Conservation (phyloP, 2,113 vertebrate genomes). For the Microcebus griseorufus region DNA sequence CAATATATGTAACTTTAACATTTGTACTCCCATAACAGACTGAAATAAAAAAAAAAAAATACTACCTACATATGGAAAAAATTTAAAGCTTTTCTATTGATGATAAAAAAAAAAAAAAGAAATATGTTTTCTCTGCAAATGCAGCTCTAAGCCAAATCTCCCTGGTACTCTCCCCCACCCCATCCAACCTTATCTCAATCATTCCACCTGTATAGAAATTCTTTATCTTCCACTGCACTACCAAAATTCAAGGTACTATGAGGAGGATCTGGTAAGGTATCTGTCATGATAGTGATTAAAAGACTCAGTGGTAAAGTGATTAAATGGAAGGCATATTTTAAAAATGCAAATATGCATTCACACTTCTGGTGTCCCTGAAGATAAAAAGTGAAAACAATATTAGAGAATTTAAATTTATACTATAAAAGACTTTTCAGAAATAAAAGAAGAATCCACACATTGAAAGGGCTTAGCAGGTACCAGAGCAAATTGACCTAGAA, state of each 20-base stretch:
- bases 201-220: not conserved
- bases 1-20: too few relatives aligned
- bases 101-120: not conserved
- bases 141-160: not conserved
- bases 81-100: too few relatives aligned
- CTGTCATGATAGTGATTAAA: not conserved
- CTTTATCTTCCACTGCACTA: not conserved
- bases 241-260: not conserved
- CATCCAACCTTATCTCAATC: not conserved
- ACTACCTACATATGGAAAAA: too few relatives aligned
- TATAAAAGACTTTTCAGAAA: not conserved
- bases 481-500: not conserved
- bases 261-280: not conserved
- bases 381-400: not conserved
- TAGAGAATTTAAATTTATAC: not conserved
- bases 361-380: not conserved
- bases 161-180: not conserved
- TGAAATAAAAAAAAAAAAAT: too few relatives aligned
- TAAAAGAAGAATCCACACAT: not conserved
- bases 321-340: not conserved
- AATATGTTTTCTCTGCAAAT: not conserved
- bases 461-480: not conserved
- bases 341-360: not conserved
- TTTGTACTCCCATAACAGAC: too few relatives aligned
- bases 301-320: not conserved